Conservation (phyloP, 2,888 invertebrate species). For the Blera fallax region DNA sequence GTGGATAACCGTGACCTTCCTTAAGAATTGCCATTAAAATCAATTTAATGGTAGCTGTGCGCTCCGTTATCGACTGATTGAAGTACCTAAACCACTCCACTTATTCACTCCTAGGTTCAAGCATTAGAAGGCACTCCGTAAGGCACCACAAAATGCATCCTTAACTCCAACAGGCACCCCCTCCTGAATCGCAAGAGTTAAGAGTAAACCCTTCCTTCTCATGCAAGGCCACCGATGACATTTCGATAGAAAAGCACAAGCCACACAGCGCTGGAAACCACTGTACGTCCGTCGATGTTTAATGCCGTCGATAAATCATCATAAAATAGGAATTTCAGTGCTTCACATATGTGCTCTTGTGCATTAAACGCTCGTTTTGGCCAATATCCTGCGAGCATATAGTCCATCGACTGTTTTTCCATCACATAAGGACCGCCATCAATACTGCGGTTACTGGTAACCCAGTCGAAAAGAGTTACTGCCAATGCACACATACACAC, state of each 20-base stretch:
- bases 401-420: not conserved
- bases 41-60: too few relatives aligned
- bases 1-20: too few relatives aligned
- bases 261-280: slow-evolving; percentile 2
- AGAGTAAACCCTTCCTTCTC: too few relatives aligned
- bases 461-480: slow-evolving; percentile 36
- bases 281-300: not conserved
- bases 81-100: too few relatives aligned
- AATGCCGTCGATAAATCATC: slow-evolving; percentile 49
- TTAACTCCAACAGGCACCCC: too few relatives aligned
- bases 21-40: too few relatives aligned
- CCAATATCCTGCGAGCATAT: slow-evolving; percentile 23
- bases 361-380: slow-evolving; percentile 51
- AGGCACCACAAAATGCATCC: too few relatives aligned
- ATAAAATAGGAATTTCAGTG: slow-evolving; percentile 57
- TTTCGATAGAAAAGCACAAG: not conserved
- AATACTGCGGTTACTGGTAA: slow-evolving; percentile 8
- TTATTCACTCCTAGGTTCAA: too few relatives aligned
- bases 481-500: slow-evolving; percentile 35
- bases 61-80: too few relatives aligned
- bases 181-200: too few relatives aligned
- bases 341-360: slow-evolving; percentile 52
- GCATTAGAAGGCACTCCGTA: too few relatives aligned
- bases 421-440: not conserved
- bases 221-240: not conserved